Conservation (phyloP, 2,797 vertebrate species). For the Danionella dracula region DNA sequence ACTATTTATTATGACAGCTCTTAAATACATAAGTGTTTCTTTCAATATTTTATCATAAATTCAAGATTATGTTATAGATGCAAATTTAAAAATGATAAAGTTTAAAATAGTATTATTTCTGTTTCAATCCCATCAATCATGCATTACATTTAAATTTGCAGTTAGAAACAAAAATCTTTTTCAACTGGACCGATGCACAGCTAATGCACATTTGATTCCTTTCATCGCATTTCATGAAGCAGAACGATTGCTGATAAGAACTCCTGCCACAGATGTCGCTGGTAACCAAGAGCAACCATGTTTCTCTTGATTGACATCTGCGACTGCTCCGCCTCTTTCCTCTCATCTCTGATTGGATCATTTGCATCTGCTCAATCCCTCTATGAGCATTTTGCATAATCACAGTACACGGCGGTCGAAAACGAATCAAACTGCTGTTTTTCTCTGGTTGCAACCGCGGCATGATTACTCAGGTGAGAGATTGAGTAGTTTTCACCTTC, state of each 20-base stretch:
- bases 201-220: neutral
- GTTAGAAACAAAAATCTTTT: neutral
- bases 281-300: neutral
- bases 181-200: neutral
- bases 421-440: neutral
- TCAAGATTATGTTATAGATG: too few species aligned
- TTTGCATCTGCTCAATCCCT: neutral
- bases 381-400: neutral
- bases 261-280: neutral
- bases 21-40: too few species aligned
- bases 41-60: too few species aligned
- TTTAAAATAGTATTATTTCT: too few species aligned
- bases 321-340: neutral
- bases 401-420: neutral
- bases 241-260: neutral
- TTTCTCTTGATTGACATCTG: conserved; percentile 7
- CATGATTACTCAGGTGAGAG: neutral
- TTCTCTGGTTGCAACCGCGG: neutral
- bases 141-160: too few species aligned
- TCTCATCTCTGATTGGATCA: neutral
- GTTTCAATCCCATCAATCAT: too few species aligned
- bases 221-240: neutral
- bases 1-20: too few species aligned
- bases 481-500: neutral
- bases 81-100: too few species aligned